Base-by-base conservation (phyloP, 2,797 vertebrate species). In the Coregonus sp. region DNA sequence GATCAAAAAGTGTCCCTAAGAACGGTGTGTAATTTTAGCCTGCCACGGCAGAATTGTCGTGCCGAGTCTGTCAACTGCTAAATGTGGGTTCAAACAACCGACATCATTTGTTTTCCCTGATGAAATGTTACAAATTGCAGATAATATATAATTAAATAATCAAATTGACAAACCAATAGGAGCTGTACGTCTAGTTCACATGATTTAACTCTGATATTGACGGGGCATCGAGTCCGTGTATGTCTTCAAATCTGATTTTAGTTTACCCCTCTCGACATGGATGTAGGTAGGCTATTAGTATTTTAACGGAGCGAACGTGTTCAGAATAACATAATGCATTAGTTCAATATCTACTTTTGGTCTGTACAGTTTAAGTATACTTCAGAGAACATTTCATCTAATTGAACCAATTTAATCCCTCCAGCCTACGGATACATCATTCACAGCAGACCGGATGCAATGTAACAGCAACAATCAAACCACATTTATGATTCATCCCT, bases 1-100 rank as follows among this genome's bases (percentile, higher is more conserved):
- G 40, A 47, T 47, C 40, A 47, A 86, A 37, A 82, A 81, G 75
- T 40, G 59, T 72, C 75, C 73, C 33, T 75, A 77, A 80, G 84
- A 90, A 85, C 73, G 78, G 80, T 80, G 75, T 81, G 80, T 85
- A 86, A 90, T 90, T 87, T 80, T 65, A 80, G 75, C 81, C 77
- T 86, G 88, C 86, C 84, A 80, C 33, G 33, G 37, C 50, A 67
- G 82, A 77, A 84, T 75, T 82, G 78, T 72, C 61, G 77, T 81
- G 75, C 2, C 18, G n/a, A 18, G 72, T 84, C 82, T 85, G 74
- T 89, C 82, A 86, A 79, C 61, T 80, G 72, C 63, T 31, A 84
- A 81, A 70, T 50, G 70, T 70, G 40, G 68, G 0, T 3, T 76
- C 75, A 74, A 81, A 80, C 11, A 82, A 79, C 37, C 63, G 56